A percentile compares a stretch with the other conserved stretches of the same genome.
Evolutionary conservation across 1,140 invertebrate species (phyloP).

Genomic region (Bactericera cockerelli): DNA sequence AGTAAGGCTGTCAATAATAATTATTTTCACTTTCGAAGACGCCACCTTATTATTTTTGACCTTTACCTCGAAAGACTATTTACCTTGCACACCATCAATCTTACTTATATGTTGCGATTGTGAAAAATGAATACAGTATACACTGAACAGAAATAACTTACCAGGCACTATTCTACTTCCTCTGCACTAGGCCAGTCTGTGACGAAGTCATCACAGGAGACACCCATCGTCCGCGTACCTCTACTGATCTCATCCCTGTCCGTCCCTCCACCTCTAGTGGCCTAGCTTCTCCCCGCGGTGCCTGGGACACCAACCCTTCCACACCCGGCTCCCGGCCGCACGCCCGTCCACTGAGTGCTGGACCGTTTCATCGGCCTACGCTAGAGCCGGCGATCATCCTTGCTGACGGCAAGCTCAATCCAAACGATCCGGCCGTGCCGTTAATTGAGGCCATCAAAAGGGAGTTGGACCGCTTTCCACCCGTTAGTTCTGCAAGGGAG

Average conservation of each 20-base stretch:
- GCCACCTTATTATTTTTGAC: no score
- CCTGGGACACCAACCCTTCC: slow-evolving; percentile 33
- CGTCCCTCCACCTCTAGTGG: slow-evolving; percentile 18
- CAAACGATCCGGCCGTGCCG: slow-evolving; percentile 42
- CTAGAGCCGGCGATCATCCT: slow-evolving; percentile 34
- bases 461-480: slow-evolving; percentile 36
- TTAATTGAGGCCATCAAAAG: slow-evolving; percentile 44
- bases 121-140: no score
- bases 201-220: slow-evolving; percentile 18
- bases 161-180: no score
- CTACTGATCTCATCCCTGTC: slow-evolving; percentile 20
- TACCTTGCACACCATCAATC: no score
- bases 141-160: no score
- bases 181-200: slow-evolving; percentile 19
- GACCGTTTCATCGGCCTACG: slow-evolving; percentile 38
- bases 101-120: no score
- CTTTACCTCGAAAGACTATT: no score
- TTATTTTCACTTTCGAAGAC: no score
- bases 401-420: slow-evolving; percentile 31
- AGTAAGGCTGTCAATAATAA: no score
- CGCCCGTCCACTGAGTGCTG: slow-evolving; percentile 38
- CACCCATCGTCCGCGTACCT: neutral
- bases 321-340: slow-evolving; percentile 26
- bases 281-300: slow-evolving; percentile 27
- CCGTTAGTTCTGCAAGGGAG: neutral